phyloP scores from a whole-genome alignment of 2,797 vertebrate species.

The Parotocinclus haroldoi region DNA sequence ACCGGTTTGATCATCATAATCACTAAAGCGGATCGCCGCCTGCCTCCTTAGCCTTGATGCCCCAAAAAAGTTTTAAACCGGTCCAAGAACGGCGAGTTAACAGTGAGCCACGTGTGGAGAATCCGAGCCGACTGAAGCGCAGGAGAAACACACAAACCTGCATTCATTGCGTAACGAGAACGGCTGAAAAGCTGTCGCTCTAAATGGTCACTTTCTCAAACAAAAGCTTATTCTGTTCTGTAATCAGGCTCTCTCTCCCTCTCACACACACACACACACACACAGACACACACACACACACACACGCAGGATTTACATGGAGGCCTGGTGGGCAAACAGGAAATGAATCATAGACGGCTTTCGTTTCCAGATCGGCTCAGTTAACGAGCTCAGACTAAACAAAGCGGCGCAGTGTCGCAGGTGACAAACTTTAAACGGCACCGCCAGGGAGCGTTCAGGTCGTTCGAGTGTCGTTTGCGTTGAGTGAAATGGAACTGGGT shows the following conservation, averaged over 20 bases:
- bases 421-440: conserved; percentile 5
- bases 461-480: too few species aligned
- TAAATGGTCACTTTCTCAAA: conserved; percentile 4
- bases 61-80: too few species aligned
- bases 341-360: conserved; percentile 30
- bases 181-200: background rate
- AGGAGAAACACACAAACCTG: conserved; percentile 1
- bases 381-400: conserved; percentile 27
- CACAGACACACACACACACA: too few species aligned
- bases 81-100: too few species aligned
- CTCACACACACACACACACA: too few species aligned
- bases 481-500: too few species aligned
- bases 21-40: too few species aligned
- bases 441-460: background rate
- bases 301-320: background rate
- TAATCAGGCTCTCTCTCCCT: conserved; percentile 15
- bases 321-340: conserved; percentile 16
- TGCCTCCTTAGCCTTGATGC: too few species aligned
- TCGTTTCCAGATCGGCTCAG: conserved; percentile 9
- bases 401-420: conserved; percentile 5
- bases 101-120: too few species aligned
- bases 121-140: background rate
- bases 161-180: background rate
- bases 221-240: conserved; percentile 6
- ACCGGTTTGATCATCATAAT: too few species aligned